phyloP scores from a whole-genome alignment of 1,140 invertebrate genomes.

The Dysdera silvatica region DNA sequence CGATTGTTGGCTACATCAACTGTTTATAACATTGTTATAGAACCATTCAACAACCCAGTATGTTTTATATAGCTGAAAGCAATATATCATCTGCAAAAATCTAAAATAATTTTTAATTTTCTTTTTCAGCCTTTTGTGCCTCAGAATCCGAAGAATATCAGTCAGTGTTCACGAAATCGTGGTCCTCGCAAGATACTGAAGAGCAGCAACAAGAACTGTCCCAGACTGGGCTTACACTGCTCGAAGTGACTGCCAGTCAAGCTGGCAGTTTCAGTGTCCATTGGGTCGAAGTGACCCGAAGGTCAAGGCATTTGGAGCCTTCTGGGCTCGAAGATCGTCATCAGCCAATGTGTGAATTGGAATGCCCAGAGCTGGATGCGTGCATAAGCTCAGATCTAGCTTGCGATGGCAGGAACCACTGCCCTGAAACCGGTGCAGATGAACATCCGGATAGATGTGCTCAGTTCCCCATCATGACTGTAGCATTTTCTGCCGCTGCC shows the following conservation, averaged over 20 bases:
- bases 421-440: slow-evolving; percentile 69
- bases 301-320: too few species aligned
- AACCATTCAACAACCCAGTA: too few species aligned
- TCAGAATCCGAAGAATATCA: background rate
- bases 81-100: too few species aligned
- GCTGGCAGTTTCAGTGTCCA: slow-evolving; percentile 63
- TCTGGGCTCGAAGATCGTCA: too few species aligned
- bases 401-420: slow-evolving; percentile 75
- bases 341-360: slow-evolving; percentile 50
- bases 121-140: slow-evolving; percentile 10
- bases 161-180: slow-evolving; percentile 15
- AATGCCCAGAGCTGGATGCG: slow-evolving; percentile 74
- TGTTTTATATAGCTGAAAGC: too few species aligned
- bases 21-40: too few species aligned
- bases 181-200: background rate
- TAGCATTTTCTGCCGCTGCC: slow-evolving; percentile 9
- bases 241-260: slow-evolving; percentile 68
- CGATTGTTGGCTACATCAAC: too few species aligned
- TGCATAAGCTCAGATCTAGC: slow-evolving; percentile 76
- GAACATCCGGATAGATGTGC: slow-evolving; percentile 60
- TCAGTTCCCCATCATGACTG: slow-evolving; percentile 14
- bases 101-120: background rate
- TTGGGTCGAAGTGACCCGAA: slow-evolving; percentile 69
- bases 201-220: slow-evolving; percentile 49
- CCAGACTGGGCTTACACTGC: too few species aligned